phyloP scores from a whole-genome alignment of 2,113 vertebrate genomes.

The Phalacrocorax carbo region DNA sequence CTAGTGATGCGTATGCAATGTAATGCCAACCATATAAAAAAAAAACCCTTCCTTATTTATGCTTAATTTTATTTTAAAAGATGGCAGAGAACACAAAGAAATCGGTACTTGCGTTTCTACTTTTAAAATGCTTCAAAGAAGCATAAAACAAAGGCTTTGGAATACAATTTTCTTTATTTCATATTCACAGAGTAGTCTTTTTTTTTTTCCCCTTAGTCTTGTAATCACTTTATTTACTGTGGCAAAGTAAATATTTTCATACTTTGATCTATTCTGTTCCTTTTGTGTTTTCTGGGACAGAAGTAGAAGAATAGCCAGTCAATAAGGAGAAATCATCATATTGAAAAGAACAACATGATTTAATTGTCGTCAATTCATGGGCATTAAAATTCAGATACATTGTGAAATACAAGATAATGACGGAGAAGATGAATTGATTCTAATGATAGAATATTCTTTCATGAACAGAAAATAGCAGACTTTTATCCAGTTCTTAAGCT shows the following conservation, averaged over 20 bases:
- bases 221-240: not conserved
- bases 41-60: not conserved
- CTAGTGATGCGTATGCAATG: not conserved
- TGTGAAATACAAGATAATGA: slow-evolving; percentile 61
- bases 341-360: slow-evolving; percentile 58
- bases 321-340: slow-evolving; percentile 12
- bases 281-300: not conserved
- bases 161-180: not conserved
- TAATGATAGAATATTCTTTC: slow-evolving; percentile 9
- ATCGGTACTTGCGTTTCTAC: not conserved
- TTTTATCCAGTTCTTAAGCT: slow-evolving; percentile 69
- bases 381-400: slow-evolving; percentile 53
- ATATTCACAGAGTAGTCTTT: not conserved
- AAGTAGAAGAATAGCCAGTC: not conserved
- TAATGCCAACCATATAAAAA: not conserved
- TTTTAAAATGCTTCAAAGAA: slow-evolving; percentile 17
- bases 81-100: not conserved
- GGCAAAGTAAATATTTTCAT: not conserved
- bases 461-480: slow-evolving; percentile 57
- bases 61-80: not conserved
- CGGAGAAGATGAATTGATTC: slow-evolving; percentile 28
- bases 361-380: slow-evolving; percentile 59
- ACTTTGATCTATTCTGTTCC: not conserved
- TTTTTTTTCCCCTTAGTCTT: not conserved
- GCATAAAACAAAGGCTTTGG: not conserved